Conservation (phyloP, 2,113 vertebrate genomes). For the Regulus satrapa region DNA sequence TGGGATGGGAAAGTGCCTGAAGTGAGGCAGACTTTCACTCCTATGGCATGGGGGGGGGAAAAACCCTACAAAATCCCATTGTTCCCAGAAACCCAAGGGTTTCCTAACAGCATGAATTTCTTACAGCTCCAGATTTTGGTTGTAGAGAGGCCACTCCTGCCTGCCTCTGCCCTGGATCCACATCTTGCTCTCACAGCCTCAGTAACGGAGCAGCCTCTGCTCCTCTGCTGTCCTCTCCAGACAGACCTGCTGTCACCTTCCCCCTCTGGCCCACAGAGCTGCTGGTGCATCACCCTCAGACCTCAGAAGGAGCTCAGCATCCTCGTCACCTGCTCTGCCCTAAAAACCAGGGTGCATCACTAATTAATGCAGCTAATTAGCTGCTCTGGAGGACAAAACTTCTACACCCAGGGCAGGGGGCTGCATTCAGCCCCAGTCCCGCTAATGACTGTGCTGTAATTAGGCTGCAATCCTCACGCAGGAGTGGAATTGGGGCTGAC, state of each 20-base stretch:
- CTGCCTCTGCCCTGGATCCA: neutral
- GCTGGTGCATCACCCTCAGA: neutral
- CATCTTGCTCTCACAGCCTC: rapidly evolving
- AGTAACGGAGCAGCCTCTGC: neutral
- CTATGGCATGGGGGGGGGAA: rapidly evolving
- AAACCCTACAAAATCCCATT: neutral
- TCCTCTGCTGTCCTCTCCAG: neutral
- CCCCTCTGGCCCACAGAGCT: neutral
- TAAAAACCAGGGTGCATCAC: rapidly evolving
- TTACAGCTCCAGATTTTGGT: neutral
- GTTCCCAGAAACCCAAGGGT: neutral
- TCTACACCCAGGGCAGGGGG: neutral
- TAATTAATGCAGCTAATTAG: neutral
- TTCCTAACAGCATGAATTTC: neutral
- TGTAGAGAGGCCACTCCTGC: neutral
- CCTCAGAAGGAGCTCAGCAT: neutral
- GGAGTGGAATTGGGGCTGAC: neutral
- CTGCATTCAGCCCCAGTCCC: neutral
- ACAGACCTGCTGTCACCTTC: neutral
- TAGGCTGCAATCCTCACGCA: neutral
- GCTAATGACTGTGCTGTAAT: neutral
- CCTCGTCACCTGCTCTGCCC: neutral
- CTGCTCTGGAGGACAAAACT: neutral
- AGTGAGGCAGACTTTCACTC: neutral
- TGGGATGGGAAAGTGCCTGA: neutral